A percentile compares a stretch with the other conserved stretches of the same genome.
phyloP scores from a whole-genome alignment of 2,888 invertebrate genomes.

The Alloplasta piceator region DNA sequence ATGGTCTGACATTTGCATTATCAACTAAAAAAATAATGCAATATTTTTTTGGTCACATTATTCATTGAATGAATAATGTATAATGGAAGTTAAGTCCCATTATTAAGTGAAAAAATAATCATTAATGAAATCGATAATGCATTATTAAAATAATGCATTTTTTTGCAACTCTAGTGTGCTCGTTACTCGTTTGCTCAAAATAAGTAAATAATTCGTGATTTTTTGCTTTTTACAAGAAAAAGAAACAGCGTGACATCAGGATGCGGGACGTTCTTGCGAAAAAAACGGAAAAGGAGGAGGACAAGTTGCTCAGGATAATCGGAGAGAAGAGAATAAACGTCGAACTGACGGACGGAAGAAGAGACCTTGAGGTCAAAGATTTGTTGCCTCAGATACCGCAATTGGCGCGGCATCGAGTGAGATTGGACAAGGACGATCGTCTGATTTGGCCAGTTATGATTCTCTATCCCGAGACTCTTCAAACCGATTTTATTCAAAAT shows the following conservation, averaged over 20 bases:
- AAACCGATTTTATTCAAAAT: slow-evolving; percentile 93
- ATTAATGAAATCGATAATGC: too few species aligned
- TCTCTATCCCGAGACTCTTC: slow-evolving; percentile 94
- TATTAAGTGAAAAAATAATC: too few species aligned
- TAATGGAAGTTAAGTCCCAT: too few species aligned
- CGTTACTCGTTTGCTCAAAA: too few species aligned
- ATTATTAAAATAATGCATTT: too few species aligned
- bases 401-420: slow-evolving; percentile 87
- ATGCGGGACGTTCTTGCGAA: slow-evolving; percentile 84
- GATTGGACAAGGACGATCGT: slow-evolving; percentile 85
- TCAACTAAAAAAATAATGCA: too few species aligned
- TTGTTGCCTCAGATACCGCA: slow-evolving; percentile 88
- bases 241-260: slow-evolving; percentile 85
- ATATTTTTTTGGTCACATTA: too few species aligned
- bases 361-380: slow-evolving; percentile 84
- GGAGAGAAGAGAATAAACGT: slow-evolving; percentile 82
- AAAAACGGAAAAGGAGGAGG: slow-evolving; percentile 83
- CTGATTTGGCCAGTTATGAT: slow-evolving; percentile 95
- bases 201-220: background rate
- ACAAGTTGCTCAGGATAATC: slow-evolving; percentile 83
- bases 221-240: slow-evolving; percentile 81
- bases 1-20: too few species aligned
- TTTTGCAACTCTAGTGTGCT: too few species aligned
- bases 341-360: slow-evolving; percentile 84
- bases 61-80: too few species aligned